These are phyloP conservation scores for Alethe castanea DNA, from an alignment of 2,113 vertebrate genomes.

Conservation along the genomic window DNA sequence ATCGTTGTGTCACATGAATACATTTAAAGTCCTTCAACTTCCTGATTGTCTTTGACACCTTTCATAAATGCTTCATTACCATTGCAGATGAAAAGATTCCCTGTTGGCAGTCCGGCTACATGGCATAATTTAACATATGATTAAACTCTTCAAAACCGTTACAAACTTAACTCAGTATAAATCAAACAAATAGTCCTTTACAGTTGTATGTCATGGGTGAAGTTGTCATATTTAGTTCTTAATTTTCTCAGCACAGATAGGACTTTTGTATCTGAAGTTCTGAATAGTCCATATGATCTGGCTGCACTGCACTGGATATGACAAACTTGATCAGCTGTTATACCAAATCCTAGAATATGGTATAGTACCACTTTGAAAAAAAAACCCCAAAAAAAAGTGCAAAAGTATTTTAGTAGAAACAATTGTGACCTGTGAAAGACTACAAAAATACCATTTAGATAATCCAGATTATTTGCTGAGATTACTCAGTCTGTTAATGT, in stretches of 20 bases:
- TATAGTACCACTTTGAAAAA: neutral
- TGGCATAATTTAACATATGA: conserved; percentile 32
- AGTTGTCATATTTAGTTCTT: neutral
- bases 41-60: conserved; percentile 42
- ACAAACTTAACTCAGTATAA: neutral
- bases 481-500: neutral
- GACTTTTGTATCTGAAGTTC: neutral
- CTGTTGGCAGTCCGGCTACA: conserved; percentile 19
- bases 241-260: neutral
- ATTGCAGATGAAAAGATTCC: conserved; percentile 39
- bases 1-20: neutral
- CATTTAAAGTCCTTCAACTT: conserved; percentile 30
- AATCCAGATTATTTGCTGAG: neutral
- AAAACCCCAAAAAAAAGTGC: neutral
- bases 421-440: neutral
- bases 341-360: neutral
- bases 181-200: neutral
- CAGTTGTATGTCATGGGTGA: neutral
- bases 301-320: neutral
- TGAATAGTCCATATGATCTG: neutral
- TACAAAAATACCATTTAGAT: neutral
- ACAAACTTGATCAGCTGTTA: neutral
- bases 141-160: conserved; percentile 20
- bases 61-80: conserved; percentile 48
- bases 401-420: neutral